phyloP scores from a whole-genome alignment of 2,113 vertebrate genomes.

The Atractosteus spatula region DNA sequence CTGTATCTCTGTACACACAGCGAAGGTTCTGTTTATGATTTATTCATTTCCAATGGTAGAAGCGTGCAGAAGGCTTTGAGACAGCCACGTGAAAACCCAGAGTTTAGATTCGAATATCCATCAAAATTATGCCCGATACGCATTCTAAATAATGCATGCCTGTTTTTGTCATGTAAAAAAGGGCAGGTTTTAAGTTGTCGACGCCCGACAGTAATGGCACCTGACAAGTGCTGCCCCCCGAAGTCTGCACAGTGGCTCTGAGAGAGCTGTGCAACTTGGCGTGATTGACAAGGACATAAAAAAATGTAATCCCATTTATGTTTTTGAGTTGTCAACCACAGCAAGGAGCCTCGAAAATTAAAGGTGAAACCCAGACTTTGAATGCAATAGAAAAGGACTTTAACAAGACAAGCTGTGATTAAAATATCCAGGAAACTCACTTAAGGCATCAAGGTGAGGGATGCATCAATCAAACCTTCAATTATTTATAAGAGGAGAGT shows the following conservation, averaged over 20 bases:
- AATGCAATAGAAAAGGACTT: conserved; percentile 59
- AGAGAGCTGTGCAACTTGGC: conserved; percentile 40
- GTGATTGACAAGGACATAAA: conserved; percentile 78
- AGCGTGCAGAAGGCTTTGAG: conserved; percentile 23
- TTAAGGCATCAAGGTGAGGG: conserved; percentile 49
- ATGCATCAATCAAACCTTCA: conserved; percentile 51
- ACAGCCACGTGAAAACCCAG: conserved; percentile 29
- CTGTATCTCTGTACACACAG: conserved; percentile 7
- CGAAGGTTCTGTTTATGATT: conserved; percentile 34
- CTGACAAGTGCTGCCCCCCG: conserved; percentile 61
- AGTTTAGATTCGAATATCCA: conserved; percentile 51
- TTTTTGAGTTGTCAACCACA: conserved; percentile 66
- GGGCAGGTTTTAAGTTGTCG: conserved; percentile 53
- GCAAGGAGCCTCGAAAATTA: conserved; percentile 59
- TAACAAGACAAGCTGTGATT: conserved; percentile 63
- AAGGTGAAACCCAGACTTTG: conserved; percentile 70
- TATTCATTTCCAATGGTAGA: conserved; percentile 40
- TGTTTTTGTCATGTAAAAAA: conserved; percentile 63
- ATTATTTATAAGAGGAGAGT: conserved; percentile 56
- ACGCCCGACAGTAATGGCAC: conserved; percentile 64
- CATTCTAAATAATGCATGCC: conserved; percentile 65
- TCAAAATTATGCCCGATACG: conserved; percentile 56
- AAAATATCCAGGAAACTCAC: conserved; percentile 56
- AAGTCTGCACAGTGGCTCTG: conserved; percentile 55
- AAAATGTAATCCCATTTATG: conserved; percentile 56